Percentiles rank a stretch among this genome's conserved stretches.
These are phyloP conservation scores for Pachyramphus minor DNA, from an alignment of 2,113 vertebrate genomes.

Conservation along the genomic window DNA sequence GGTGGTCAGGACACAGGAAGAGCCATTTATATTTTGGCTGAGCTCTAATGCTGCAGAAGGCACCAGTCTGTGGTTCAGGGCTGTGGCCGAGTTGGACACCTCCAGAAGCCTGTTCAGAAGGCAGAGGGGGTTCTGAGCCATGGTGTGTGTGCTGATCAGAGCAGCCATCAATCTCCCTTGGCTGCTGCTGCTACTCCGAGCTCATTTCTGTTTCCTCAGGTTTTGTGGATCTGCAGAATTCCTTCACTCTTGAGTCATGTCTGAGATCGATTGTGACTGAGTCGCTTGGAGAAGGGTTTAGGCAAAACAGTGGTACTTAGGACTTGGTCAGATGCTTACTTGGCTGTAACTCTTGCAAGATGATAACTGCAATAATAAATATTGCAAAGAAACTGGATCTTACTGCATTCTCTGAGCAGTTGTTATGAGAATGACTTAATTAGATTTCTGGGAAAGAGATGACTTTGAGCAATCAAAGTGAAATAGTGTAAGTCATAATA, in stretches of 20 bases:
- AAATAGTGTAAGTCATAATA: neutral
- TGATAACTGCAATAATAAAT: neutral
- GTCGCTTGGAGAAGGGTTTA: neutral
- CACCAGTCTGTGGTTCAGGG: neutral
- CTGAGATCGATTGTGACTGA: neutral
- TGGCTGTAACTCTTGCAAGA: neutral
- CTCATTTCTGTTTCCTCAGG: neutral
- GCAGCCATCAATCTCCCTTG: neutral
- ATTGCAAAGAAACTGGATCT: neutral
- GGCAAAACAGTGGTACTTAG: neutral
- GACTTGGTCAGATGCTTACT: neutral
- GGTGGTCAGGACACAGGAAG: neutral
- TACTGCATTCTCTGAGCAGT: neutral
- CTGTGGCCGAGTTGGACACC: fast-evolving
- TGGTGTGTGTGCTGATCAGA: neutral
- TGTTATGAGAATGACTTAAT: neutral
- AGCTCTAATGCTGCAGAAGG: fast-evolving
- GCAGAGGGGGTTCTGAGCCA: neutral
- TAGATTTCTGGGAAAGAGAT: neutral
- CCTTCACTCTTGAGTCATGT: neutral
- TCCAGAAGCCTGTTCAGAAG: neutral
- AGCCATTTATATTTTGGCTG: neutral
- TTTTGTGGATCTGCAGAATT: neutral
- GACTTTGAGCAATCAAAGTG: neutral
- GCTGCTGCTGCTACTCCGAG: neutral